A percentile compares a stretch with the other conserved stretches of the same genome.
These are phyloP conservation scores for Puntigrus tetrazona DNA, from an alignment of 2,113 vertebrate species.

Conservation along the genomic window DNA sequence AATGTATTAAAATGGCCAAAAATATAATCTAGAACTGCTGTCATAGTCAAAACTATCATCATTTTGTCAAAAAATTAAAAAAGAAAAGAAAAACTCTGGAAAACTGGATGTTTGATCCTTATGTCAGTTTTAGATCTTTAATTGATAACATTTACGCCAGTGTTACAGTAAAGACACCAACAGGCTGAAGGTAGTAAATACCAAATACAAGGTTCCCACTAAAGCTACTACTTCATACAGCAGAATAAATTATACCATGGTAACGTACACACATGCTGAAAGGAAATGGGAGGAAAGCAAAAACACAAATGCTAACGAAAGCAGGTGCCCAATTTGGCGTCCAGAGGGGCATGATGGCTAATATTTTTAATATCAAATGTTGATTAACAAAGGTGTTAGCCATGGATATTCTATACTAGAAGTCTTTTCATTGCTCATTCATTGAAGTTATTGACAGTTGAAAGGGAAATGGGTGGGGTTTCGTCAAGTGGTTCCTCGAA, in stretches of 20 bases:
- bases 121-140: conserved; percentile 83
- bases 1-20: not conserved
- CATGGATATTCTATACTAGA: conserved; percentile 75
- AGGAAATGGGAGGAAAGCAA: conserved; percentile 80
- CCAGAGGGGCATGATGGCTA: conserved; percentile 51
- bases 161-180: conserved; percentile 99
- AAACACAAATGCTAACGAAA: conserved; percentile 83
- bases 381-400: conserved; percentile 74
- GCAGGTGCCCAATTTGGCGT: conserved; percentile 62
- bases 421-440: conserved; percentile 66
- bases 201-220: conserved; percentile 94
- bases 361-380: conserved; percentile 75
- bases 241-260: conserved; percentile 99
- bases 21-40: not conserved
- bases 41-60: not conserved
- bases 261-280: conserved; percentile 88
- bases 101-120: conserved; percentile 58
- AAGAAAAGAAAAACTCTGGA: conserved; percentile 31
- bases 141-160: conserved; percentile 99
- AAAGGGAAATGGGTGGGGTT: conserved; percentile 55
- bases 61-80: not conserved
- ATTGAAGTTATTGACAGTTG: conserved; percentile 73
- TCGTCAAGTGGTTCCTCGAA: conserved; percentile 42
- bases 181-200: conserved; percentile 99
- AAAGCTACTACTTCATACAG: conserved; percentile 97